Evolutionary conservation across 1,140 invertebrate genomes (phyloP).

Genomic region (Latrodectus geometricus): DNA sequence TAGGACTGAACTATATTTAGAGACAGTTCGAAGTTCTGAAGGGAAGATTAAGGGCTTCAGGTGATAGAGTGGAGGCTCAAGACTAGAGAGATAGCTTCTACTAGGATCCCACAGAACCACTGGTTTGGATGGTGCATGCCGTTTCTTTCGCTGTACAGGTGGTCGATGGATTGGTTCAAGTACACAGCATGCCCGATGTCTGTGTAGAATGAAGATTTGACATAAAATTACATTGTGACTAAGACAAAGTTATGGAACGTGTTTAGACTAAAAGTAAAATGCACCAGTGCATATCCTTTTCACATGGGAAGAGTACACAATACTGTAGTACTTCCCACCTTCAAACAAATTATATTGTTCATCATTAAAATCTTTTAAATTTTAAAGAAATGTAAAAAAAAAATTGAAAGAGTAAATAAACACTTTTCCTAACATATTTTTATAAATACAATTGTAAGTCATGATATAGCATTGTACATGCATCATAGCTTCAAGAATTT

Average conservation of each 20-base stretch:
- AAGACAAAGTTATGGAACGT: not conserved
- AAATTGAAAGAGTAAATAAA: too few relatives aligned
- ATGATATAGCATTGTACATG: too few relatives aligned
- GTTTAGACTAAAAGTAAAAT: too few relatives aligned
- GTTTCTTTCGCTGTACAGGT: slow-evolving; percentile 45
- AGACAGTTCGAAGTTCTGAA: slow-evolving; percentile 26
- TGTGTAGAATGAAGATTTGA: slow-evolving; percentile 28
- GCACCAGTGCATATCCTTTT: not conserved
- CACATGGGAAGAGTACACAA: not conserved
- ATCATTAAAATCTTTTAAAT: too few relatives aligned
- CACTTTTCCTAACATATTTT: too few relatives aligned
- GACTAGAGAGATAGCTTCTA: slow-evolving; percentile 50
- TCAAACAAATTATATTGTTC: not conserved
- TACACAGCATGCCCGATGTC: slow-evolving; percentile 54
- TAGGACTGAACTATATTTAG: slow-evolving; percentile 33
- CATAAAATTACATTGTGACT: not conserved
- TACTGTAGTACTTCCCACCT: not conserved
- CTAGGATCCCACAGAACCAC: slow-evolving; percentile 48
- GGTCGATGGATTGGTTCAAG: slow-evolving; percentile 42
- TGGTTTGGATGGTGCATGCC: slow-evolving; percentile 32
- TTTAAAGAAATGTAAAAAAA: too few relatives aligned
- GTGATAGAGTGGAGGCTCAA: slow-evolving; percentile 48
- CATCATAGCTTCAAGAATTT: too few relatives aligned
- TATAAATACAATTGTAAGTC: too few relatives aligned
- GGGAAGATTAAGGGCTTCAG: slow-evolving; percentile 54